phyloP scores from a whole-genome alignment of 2,888 invertebrate genomes.

The Ochropleura plecta region DNA sequence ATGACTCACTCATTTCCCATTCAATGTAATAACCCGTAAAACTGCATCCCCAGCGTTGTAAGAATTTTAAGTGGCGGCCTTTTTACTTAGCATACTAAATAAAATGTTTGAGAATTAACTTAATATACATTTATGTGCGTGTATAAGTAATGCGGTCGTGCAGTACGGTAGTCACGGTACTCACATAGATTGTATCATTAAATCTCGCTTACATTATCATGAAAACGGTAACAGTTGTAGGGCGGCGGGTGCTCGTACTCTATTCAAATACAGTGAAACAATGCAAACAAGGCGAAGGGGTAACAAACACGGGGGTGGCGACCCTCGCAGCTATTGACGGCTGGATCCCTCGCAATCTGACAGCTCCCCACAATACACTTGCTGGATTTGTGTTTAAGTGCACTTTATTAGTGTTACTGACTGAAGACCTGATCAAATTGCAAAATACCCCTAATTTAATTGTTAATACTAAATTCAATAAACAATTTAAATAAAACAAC shows the following conservation, averaged over 20 bases:
- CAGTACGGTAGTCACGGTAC: conserved; percentile 56
- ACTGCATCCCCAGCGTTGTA: conserved; percentile 83
- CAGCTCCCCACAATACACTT: conserved; percentile 81
- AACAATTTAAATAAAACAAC: conserved; percentile 18
- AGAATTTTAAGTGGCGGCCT: conserved; percentile 85
- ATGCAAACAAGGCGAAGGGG: conserved; percentile 87
- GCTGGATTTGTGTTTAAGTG: conserved; percentile 77
- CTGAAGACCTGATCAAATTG: conserved; percentile 54
- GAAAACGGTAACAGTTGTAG: conserved; percentile 88
- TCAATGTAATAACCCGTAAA: conserved; percentile 88
- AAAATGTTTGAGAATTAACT: conserved; percentile 64
- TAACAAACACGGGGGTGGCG: conserved; percentile 84
- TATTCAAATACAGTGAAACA: conserved; percentile 88
- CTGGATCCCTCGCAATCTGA: conserved; percentile 79
- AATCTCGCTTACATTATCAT: conserved; percentile 86
- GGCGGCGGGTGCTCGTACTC: conserved; percentile 76
- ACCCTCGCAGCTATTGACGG: conserved; percentile 80
- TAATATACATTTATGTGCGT: conserved; percentile 49
- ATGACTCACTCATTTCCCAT: conserved; percentile 89
- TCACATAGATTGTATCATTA: conserved; percentile 82
- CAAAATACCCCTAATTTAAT: conserved; percentile 28
- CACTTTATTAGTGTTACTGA: conserved; percentile 76
- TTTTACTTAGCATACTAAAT: conserved; percentile 80
- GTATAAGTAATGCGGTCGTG: conserved; percentile 61
- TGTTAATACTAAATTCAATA: conserved; percentile 13